Evolutionary conservation across 23 tunicate species (phyloP).

Genomic region (Ascidia mentula): DNA sequence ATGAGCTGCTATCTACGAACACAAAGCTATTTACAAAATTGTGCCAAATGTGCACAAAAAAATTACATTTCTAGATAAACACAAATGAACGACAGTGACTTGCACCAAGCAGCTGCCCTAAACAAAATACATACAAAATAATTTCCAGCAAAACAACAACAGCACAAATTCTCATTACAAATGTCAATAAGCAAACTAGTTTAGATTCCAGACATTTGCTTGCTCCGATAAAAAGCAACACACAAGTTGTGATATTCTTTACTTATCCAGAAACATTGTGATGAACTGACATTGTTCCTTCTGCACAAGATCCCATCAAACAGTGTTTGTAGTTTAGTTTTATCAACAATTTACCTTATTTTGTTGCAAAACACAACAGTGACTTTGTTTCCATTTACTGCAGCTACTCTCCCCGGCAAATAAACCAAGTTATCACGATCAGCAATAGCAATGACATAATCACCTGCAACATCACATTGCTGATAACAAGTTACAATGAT

Average conservation of each 20-base stretch:
- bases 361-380: slow-evolving; percentile 59
- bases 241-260: slow-evolving; percentile 59
- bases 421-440: slow-evolving; percentile 44
- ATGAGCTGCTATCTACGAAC: too few relatives aligned
- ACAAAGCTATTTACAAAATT: too few relatives aligned
- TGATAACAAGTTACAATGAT: background rate
- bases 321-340: background rate
- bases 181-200: background rate
- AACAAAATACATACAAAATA: too few relatives aligned
- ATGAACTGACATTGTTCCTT: slow-evolving; percentile 17
- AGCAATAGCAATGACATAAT: slow-evolving; percentile 46
- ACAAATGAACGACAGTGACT: too few relatives aligned
- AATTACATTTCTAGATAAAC: too few relatives aligned
- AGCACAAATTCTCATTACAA: background rate
- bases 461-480: slow-evolving; percentile 33
- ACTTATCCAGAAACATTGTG: slow-evolving; percentile 47
- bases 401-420: slow-evolving; percentile 63
- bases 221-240: slow-evolving; percentile 56
- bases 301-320: slow-evolving; percentile 26
- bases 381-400: slow-evolving; percentile 9
- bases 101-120: too few relatives aligned
- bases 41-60: too few relatives aligned
- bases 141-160: background rate
- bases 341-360: slow-evolving; percentile 20
- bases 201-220: slow-evolving; percentile 12